Conservation (phyloP, 2,797 vertebrate species). For the Periophthalmus magnuspinnatus region DNA sequence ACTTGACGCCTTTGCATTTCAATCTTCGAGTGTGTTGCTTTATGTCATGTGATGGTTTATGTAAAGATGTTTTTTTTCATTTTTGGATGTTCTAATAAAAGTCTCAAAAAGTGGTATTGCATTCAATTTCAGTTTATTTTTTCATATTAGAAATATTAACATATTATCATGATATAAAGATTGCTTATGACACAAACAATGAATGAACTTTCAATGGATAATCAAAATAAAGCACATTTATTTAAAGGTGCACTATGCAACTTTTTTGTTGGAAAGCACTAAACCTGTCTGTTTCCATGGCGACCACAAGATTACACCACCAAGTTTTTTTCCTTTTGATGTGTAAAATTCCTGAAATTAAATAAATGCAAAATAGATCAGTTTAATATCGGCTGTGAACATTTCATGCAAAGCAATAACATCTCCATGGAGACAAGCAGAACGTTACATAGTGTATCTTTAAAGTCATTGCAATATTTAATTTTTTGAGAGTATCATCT, state of each 20-base stretch:
- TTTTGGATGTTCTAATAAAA: slow-evolving; percentile 75
- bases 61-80: slow-evolving; percentile 54
- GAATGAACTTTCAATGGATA: background rate
- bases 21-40: slow-evolving; percentile 42
- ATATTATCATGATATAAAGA: background rate
- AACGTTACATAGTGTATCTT: too few relatives aligned
- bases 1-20: slow-evolving; percentile 49
- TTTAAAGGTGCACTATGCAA: background rate
- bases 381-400: too few relatives aligned
- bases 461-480: too few relatives aligned
- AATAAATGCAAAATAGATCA: too few relatives aligned
- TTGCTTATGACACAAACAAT: background rate
- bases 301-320: too few relatives aligned
- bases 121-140: slow-evolving; percentile 13
- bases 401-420: too few relatives aligned
- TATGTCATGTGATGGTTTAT: slow-evolving; percentile 56
- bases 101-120: slow-evolving; percentile 47
- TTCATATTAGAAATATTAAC: too few relatives aligned
- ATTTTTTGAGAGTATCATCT: background rate
- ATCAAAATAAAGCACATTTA: background rate
- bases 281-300: too few relatives aligned
- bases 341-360: too few relatives aligned
- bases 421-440: too few relatives aligned
- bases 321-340: too few relatives aligned
- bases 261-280: too few relatives aligned